phyloP scores from a whole-genome alignment of 2,797 vertebrate species.

The Ctenopoma kingsleyae region DNA sequence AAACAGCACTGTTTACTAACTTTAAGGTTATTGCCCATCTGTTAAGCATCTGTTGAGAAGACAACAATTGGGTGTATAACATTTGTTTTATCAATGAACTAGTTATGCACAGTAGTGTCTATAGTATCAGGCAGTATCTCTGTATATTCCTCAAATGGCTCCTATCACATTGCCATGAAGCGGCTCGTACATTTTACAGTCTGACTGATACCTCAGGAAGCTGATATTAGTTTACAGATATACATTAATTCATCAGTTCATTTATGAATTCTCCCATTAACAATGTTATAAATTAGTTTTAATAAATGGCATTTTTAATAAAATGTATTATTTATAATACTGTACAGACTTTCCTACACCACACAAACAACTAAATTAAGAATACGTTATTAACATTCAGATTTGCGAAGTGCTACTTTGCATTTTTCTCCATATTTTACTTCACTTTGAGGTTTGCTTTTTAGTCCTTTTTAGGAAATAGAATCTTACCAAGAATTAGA shows the following conservation, averaged over 20 bases:
- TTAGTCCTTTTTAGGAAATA: too few species aligned
- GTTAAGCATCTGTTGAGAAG: neutral
- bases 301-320: too few species aligned
- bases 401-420: too few species aligned
- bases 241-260: neutral
- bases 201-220: neutral
- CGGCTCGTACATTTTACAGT: neutral
- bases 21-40: neutral
- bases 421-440: too few species aligned
- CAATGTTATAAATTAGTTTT: neutral
- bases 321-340: too few species aligned
- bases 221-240: neutral
- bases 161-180: neutral
- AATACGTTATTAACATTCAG: too few species aligned
- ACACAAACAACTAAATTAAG: neutral
- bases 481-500: too few species aligned
- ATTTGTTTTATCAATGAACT: neutral
- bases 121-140: neutral
- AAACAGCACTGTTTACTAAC: neutral
- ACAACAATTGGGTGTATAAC: neutral
- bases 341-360: neutral
- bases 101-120: neutral
- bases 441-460: too few species aligned
- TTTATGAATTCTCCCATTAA: neutral
- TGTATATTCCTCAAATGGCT: neutral